Percentiles rank a stretch among this genome's conserved stretches.
Evolutionary conservation across 2,888 invertebrate genomes (phyloP).

Genomic region (Hyppa rectilinea): DNA sequence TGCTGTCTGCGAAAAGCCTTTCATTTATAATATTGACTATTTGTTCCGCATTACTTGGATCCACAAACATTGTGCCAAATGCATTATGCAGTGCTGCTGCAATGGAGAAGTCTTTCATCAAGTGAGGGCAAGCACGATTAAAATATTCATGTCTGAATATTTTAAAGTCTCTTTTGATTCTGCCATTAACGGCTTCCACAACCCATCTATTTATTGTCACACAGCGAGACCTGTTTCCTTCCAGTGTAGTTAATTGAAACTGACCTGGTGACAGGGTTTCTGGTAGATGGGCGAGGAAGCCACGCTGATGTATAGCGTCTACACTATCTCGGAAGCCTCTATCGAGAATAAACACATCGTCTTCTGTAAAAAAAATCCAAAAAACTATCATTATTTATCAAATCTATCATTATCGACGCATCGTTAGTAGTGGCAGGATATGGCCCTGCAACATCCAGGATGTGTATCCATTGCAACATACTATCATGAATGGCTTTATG

Average conservation of each 20-base stretch:
- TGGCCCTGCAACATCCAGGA: slow-evolving; percentile 22
- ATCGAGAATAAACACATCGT: slow-evolving; percentile 21
- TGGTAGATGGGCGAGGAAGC: slow-evolving; percentile 35
- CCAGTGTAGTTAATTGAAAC: slow-evolving; percentile 2
- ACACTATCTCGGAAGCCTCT: slow-evolving; percentile 24
- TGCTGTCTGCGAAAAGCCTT: too few species aligned
- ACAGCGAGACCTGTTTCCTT: slow-evolving; percentile 26
- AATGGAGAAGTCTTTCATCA: too few species aligned
- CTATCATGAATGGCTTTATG: slow-evolving; percentile 21
- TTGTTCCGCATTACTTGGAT: too few species aligned
- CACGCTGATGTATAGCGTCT: slow-evolving; percentile 27
- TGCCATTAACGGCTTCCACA: too few species aligned
- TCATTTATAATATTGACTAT: too few species aligned
- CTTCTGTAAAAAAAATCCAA: slow-evolving; percentile 16
- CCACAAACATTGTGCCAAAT: too few species aligned
- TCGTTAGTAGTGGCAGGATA: slow-evolving; percentile 39
- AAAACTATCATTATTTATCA: slow-evolving; percentile 24
- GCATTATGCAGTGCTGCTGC: too few species aligned
- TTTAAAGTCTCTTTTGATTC: too few species aligned
- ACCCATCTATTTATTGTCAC: background rate
- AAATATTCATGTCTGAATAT: too few species aligned
- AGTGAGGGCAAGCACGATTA: too few species aligned
- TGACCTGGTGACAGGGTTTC: slow-evolving; percentile 25
- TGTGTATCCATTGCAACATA: slow-evolving; percentile 33
- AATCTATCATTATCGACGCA: slow-evolving; percentile 16